Evolutionary conservation across 2,888 invertebrate species (phyloP).

Genomic region (Eumerus sabulonum): DNA sequence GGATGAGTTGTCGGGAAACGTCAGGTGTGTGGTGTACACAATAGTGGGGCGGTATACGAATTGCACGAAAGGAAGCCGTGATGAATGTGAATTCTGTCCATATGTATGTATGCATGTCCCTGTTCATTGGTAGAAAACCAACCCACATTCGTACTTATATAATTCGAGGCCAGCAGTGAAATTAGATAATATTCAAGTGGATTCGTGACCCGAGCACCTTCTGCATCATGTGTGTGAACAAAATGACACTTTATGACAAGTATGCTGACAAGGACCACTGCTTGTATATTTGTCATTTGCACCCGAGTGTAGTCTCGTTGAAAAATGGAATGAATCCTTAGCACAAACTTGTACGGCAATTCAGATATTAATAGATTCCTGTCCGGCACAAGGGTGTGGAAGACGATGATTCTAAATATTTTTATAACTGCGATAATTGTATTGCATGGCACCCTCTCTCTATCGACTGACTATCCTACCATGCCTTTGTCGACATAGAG

Average conservation of each 20-base stretch:
- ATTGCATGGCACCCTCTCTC: conserved; percentile 21
- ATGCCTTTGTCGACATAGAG: conserved; percentile 3
- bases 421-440: conserved; percentile 57
- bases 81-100: conserved; percentile 17
- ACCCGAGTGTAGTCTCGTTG: conserved; percentile 12
- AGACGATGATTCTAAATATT: conserved; percentile 40
- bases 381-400: neutral
- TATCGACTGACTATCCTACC: too few relatives aligned
- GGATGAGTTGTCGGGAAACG: conserved; percentile 57
- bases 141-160: conserved; percentile 18
- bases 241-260: conserved; percentile 35
- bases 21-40: conserved; percentile 49
- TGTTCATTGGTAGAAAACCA: conserved; percentile 28
- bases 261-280: too few relatives aligned
- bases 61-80: conserved; percentile 14
- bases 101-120: conserved; percentile 3
- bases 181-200: conserved; percentile 69
- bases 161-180: conserved; percentile 62
- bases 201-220: conserved; percentile 67
- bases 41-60: neutral
- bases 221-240: conserved; percentile 29
- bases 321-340: conserved; percentile 35
- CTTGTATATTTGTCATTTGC: neutral
- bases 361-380: conserved; percentile 32
- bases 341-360: conserved; percentile 30